Evolutionary conservation across 2,113 vertebrate species (phyloP).

Genomic region (Indri indri): DNA sequence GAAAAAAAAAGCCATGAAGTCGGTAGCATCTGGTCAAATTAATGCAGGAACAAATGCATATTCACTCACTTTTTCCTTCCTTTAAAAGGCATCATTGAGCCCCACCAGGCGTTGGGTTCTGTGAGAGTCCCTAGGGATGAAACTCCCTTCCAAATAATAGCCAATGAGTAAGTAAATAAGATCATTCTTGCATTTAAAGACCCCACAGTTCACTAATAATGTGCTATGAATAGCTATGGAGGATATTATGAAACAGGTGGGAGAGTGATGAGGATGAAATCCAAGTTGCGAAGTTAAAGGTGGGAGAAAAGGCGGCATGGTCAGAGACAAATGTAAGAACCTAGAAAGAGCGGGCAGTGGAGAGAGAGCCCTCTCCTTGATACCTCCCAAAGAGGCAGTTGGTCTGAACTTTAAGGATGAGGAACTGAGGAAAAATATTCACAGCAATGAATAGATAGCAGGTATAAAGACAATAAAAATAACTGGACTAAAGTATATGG

Average conservation of each 20-base stretch:
- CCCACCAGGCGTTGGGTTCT: neutral
- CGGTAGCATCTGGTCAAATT: neutral
- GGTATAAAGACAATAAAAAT: neutral
- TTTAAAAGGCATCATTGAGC: neutral
- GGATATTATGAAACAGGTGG: neutral
- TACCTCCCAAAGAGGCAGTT: neutral
- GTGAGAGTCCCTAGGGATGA: neutral
- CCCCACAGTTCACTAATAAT: neutral
- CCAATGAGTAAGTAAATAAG: neutral
- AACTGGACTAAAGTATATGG: neutral
- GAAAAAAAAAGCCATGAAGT: neutral
- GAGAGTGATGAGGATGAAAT: neutral
- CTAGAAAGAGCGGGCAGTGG: neutral
- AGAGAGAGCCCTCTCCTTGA: neutral
- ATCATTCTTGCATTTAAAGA: neutral
- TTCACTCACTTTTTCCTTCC: neutral
- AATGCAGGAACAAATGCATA: neutral
- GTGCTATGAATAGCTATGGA: neutral
- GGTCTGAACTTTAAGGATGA: neutral
- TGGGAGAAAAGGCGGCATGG: neutral
- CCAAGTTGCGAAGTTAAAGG: neutral
- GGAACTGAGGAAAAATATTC: neutral
- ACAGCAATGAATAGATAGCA: neutral
- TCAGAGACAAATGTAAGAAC: neutral
- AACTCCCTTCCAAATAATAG: neutral